phyloP scores from a whole-genome alignment of 2,888 invertebrate genomes.

The Lasius fuliginosus region DNA sequence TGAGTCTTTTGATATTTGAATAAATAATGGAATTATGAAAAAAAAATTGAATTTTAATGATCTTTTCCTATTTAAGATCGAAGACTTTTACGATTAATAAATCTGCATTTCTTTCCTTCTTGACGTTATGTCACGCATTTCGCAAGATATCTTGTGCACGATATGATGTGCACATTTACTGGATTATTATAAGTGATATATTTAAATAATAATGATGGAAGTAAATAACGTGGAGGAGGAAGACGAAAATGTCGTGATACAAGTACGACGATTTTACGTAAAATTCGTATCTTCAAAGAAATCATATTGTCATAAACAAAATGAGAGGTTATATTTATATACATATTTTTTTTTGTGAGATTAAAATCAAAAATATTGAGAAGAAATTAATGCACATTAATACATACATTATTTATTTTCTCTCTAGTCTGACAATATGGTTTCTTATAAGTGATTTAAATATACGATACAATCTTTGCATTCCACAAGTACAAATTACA shows the following conservation, averaged over 20 bases:
- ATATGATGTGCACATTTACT: neutral
- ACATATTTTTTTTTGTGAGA: neutral
- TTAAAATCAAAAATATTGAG: neutral
- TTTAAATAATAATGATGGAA: constrained; percentile 1
- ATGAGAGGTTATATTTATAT: neutral
- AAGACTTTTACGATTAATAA: neutral
- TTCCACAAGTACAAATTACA: neutral
- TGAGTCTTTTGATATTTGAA: neutral
- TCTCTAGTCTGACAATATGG: neutral
- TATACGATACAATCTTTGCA: neutral
- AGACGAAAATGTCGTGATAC: constrained; percentile 81
- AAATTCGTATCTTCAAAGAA: neutral
- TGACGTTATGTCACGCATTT: neutral
- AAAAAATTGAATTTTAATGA: neutral
- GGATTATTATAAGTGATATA: neutral
- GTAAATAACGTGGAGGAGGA: constrained; percentile 65
- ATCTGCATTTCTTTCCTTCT: neutral
- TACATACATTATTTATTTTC: neutral
- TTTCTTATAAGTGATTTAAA: neutral
- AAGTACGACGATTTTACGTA: constrained; percentile 70
- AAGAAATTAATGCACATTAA: neutral
- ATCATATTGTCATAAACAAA: neutral
- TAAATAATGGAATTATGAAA: neutral
- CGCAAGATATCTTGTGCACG: too few relatives aligned
- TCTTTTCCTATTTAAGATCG: neutral